Base-by-base conservation (phyloP, 2,113 vertebrate species). In the Nannobrachium achirus region DNA sequence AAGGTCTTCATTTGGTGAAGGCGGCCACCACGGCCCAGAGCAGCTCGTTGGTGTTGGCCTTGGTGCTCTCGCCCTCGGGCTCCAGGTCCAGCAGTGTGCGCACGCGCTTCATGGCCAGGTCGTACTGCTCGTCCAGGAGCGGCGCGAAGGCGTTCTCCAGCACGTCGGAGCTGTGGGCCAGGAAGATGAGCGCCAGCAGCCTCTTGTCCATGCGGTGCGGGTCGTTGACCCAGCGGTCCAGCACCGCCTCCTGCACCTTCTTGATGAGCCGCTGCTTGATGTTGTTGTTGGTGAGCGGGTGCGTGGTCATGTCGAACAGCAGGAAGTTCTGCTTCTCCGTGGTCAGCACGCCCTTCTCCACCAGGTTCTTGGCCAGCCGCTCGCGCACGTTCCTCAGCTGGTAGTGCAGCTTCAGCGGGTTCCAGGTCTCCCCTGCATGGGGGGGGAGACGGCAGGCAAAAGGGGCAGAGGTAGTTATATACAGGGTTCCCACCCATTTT, bases 281-380 rank as follows among this genome's bases (percentile, higher is more conserved):
- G 83, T 93, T 95, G 91, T 93, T 95, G 90, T 98, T 98, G 91
- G 95, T 98, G 70, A 99, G 95, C 11, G 97, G 97, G 76, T 99
- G 97, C 0, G 96, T 99, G 14, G 95, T 99, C 97, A 99, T 99
- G 91, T 98, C 96, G 84, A 99, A 99, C 8, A 98, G 94, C 62
- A 99, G 92, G 88, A 99, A 99, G 94, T 96, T 99, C 90, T 99
- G 97, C 90, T 99, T 99, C 89, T 99, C 96, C 3, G 96, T 99
- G 2, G 97, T 98, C 78, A 99, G 85, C 63, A 99, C 95, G 1
- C 97, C 97, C 79, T 99, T 99, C 81, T 98, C 96, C 81, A 98
- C 97, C 65, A 99, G 89, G 89, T 97, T 99, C 87, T 99, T 98
- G 78, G 97, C 97, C 90, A 98, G 89, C 0, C 95, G 92, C 83